A percentile compares a stretch with the other conserved stretches of the same genome.
Evolutionary conservation across 2,888 invertebrate species (phyloP).

Genomic region (Pachymerium ferrugineum): DNA sequence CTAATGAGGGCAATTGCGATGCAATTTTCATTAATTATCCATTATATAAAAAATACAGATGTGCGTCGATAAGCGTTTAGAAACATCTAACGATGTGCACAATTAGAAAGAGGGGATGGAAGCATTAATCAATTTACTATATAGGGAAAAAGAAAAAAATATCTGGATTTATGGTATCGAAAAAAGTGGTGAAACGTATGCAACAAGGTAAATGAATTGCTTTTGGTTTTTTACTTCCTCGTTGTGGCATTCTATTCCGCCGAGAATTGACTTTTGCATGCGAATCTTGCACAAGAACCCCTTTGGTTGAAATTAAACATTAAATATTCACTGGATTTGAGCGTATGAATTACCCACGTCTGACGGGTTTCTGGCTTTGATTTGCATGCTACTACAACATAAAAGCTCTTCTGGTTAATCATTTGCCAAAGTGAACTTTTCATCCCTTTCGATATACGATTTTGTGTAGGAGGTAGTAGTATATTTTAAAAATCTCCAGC

Average conservation of each 20-base stretch:
- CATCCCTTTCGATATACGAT: not conserved
- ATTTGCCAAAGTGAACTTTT: not conserved
- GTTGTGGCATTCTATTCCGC: not conserved
- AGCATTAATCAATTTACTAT: not conserved
- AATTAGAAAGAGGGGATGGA: not conserved
- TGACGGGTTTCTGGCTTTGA: not conserved
- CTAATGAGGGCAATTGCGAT: slow-evolving; percentile 6
- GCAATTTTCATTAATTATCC: slow-evolving; percentile 18
- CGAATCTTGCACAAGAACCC: not conserved
- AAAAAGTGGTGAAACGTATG: not conserved
- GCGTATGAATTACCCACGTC: not conserved
- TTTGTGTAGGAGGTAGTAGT: not conserved
- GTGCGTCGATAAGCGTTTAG: not conserved
- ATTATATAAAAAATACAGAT: not conserved
- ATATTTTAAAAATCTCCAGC: not conserved
- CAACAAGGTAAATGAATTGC: slow-evolving; percentile 1
- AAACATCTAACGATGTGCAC: not conserved
- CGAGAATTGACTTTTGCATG: not conserved
- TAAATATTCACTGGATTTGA: slow-evolving; percentile 13
- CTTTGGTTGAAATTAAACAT: slow-evolving; percentile 3
- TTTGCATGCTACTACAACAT: not conserved
- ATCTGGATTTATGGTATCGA: not conserved
- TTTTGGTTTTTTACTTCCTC: not conserved
- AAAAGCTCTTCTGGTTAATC: not conserved
- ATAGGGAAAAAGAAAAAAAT: not conserved